These are phyloP conservation scores for Clarias platycephalus DNA, from an alignment of 2,797 vertebrate genomes.

Conservation along the genomic window DNA sequence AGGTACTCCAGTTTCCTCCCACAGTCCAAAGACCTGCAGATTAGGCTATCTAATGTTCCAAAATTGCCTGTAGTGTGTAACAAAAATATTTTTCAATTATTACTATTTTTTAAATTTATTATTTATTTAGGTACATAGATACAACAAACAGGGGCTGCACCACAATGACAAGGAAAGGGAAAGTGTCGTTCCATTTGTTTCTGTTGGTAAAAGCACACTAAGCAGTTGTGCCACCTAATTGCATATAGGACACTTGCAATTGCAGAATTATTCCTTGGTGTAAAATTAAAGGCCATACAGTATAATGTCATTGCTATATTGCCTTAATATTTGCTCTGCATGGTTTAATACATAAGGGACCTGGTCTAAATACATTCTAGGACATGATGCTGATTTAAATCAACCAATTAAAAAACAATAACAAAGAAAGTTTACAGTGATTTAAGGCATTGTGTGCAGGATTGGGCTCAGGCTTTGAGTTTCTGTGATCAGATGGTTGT, in stretches of 20 bases:
- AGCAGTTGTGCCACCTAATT: not conserved
- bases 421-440: not conserved
- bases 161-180: not conserved
- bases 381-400: constrained; percentile 8
- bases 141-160: not conserved
- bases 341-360: not conserved
- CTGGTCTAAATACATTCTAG: constrained; percentile 11
- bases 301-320: constrained; percentile 3
- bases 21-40: no score
- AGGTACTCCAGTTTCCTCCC: no score
- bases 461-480: not conserved
- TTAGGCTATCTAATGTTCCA: no score
- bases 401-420: not conserved
- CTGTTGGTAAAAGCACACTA: not conserved
- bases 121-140: not conserved
- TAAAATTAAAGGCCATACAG: constrained; percentile 10
- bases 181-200: not conserved
- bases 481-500: not conserved
- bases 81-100: no score
- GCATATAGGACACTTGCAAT: not conserved
- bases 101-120: no score
- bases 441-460: not conserved
- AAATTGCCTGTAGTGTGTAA: no score
- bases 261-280: constrained; percentile 2
- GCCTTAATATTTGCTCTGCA: constrained; percentile 13